Conservation (phyloP, 2,888 invertebrate species). For the Limulus polyphemus region DNA sequence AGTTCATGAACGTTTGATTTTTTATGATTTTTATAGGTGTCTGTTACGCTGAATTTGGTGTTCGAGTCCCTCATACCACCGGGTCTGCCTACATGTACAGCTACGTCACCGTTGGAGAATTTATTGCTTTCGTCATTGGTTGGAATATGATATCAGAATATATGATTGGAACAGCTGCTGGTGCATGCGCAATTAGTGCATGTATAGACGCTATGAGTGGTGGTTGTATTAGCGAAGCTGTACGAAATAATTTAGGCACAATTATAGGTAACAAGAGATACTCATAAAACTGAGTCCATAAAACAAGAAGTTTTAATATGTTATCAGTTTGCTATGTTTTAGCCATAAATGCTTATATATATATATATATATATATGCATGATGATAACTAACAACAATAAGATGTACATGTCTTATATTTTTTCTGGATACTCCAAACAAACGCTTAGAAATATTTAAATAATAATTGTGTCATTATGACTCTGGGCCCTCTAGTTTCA, state of each 20-base stretch:
- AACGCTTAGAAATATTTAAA: too few species aligned
- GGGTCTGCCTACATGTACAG: constrained; percentile 92
- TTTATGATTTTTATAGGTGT: constrained; percentile 50
- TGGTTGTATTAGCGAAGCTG: constrained; percentile 55
- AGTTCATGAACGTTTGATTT: too few species aligned
- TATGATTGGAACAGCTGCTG: constrained; percentile 70
- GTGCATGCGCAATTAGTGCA: constrained; percentile 76
- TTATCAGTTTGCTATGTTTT: too few species aligned
- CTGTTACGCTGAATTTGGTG: constrained; percentile 89
- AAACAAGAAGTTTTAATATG: too few species aligned
- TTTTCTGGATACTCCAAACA: too few species aligned
- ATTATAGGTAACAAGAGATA: constrained; percentile 51
- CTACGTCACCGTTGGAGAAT: constrained; percentile 89
- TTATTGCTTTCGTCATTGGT: constrained; percentile 87
- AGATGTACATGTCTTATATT: too few species aligned
- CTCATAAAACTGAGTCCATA: too few species aligned
- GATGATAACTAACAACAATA: too few species aligned
- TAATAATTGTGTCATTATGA: too few species aligned
- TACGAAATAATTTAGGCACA: constrained; percentile 56
- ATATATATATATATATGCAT: too few species aligned
- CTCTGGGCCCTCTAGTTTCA: too few species aligned
- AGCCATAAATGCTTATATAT: too few species aligned
- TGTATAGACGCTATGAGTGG: constrained; percentile 73
- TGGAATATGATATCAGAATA: constrained; percentile 95
- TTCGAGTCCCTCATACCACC: constrained; percentile 80